Evolutionary conservation across 2,797 vertebrate species (phyloP), one percentile per base, ranked within the genome.

Genomic region (Thaleichthys pacificus): DNA sequence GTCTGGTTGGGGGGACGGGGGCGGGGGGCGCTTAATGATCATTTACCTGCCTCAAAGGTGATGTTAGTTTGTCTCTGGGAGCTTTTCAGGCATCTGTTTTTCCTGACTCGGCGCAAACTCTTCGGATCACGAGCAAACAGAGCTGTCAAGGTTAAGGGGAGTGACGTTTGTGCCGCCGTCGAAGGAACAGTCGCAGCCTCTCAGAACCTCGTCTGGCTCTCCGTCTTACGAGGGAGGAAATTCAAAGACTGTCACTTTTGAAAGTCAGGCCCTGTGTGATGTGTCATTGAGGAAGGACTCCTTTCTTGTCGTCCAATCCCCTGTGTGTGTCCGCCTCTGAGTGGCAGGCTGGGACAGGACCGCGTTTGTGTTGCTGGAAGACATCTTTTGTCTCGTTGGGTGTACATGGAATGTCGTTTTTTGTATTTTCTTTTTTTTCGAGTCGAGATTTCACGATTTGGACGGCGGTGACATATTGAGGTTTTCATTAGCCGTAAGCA

Each of bases 401-500:
- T 95, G 93, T 93, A 93, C 93, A 93, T 49, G 47, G 47, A 11
- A 49, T 49, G 30, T 49, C 89, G 91, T 92, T 93, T 91, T 93
- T 94, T 93, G 94, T 26, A 2, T 1, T 93, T 94, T 95, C n/a
- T n/a, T n/a, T n/a, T n/a, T n/a, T n/a, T n/a, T n/a, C n/a, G 93
- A 93, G 93, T 92, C 75, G 67, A 82, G 80, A 83, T 80, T 82
- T 83, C 83, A 62, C 15, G 21, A 66, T 62, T 74, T 87, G 85
- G 79, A 89, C 86, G 89, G 89, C 85, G 88, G 92, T 95, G 95
- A 95, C 95, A 96, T 93, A 94, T 94, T 95, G 94, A 95, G 92
- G 91, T 95, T 96, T 96, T 95, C 93, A 94, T 96, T 96, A 95
- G 93, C 92, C 91, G 91, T 94, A 96, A 94, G 91, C 93, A 95